Base-by-base conservation (phyloP, 2,113 vertebrate genomes). In the Microcebus ravelobensis region DNA sequence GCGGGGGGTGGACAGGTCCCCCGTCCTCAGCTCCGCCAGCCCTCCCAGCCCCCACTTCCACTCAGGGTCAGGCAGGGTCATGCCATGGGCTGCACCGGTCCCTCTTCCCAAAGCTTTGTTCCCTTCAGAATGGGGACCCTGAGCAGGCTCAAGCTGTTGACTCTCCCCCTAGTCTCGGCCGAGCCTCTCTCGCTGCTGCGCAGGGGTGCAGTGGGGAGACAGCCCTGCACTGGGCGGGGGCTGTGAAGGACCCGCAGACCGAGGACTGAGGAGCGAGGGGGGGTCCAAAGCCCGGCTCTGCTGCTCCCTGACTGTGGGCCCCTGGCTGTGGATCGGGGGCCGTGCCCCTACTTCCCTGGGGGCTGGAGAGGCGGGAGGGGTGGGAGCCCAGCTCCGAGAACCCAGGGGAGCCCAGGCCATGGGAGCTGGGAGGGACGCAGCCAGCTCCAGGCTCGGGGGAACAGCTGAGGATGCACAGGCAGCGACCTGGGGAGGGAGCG, bases 51-150 rank as follows among this genome's bases (percentile, higher is more conserved):
- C 65, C 17, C 36, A 34, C 45, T 13, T 42, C 42, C 90, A 0
- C 21, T 1, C 25, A 0, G 4, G 23, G 12, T 61, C 27, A 5
- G 25, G 68, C 52, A 31, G 67, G 42, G 55, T 17, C n/a, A 70
- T 3, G 45, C 39, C 59, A 0, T 0, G 0, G 34, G 23, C 45
- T 23, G 11, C 2, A 0, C 45, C 12, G 3, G 8, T 31, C 15
- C 55, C 71, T 77, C 27, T 39, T 80, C 29, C 17, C 45, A 48
- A n/a, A 87, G 74, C 90, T 57, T 45, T 97, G 91, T 70, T 79
- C 87, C 73, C 29, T 48, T 15, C 4, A 84, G 79, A 63, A 1
- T 17, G 0, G 0, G 29, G 34, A 39, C 45, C 63, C 68, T 1
- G 0, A n/a, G 11, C 8, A 23, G 81, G 31, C 80, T 73, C 13